A percentile compares a stretch with the other conserved stretches of the same genome.
phyloP scores from a whole-genome alignment of 2,113 vertebrate genomes.

The Mungos mungo region DNA sequence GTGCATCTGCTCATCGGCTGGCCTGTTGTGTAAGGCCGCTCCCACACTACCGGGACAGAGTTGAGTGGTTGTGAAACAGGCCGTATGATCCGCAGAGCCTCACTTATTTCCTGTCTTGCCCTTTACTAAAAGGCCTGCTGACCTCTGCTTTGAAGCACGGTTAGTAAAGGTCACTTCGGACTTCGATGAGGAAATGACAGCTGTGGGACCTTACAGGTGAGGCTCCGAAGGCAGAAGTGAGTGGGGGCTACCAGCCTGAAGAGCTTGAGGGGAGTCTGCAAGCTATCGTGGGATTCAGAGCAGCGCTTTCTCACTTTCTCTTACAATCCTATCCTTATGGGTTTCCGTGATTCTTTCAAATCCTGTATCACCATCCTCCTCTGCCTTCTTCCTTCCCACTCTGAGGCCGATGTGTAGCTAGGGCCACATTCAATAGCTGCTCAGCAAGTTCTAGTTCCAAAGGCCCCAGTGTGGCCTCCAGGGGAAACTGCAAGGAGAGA shows the following conservation, averaged over 20 bases:
- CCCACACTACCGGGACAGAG: background rate
- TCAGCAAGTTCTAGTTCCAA: background rate
- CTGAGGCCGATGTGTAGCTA: background rate
- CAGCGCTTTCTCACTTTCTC: background rate
- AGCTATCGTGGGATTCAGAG: background rate
- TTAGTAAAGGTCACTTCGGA: background rate
- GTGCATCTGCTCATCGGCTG: fast-evolving
- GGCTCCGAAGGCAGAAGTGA: background rate
- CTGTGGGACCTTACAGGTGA: background rate
- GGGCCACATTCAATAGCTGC: background rate
- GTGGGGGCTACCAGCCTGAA: background rate
- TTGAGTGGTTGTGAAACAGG: background rate
- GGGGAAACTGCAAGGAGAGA: background rate
- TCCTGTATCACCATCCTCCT: background rate
- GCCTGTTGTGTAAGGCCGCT: background rate
- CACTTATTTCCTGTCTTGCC: too few species aligned
- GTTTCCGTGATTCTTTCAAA: background rate
- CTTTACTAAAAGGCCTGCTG: background rate
- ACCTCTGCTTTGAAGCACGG: background rate
- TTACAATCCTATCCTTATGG: background rate
- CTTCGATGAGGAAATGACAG: background rate
- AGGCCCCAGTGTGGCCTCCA: background rate
- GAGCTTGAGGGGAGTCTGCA: background rate
- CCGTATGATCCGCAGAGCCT: fast-evolving
- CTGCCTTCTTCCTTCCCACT: background rate